Evolutionary conservation across 2,797 vertebrate species (phyloP).

Genomic region (Erethizon dorsatum): DNA sequence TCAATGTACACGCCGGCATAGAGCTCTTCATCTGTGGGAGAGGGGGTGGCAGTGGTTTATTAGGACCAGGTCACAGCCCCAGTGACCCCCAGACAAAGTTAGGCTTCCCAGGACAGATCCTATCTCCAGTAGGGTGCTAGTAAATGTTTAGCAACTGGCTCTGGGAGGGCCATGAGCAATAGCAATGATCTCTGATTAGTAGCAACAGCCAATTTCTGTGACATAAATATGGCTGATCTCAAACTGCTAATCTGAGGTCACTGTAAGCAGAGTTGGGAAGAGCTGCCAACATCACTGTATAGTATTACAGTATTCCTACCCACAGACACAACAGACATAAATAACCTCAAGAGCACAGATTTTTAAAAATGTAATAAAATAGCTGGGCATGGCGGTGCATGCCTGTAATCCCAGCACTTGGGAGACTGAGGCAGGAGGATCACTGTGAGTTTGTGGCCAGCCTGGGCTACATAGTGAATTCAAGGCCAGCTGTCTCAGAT

Average conservation of each 20-base stretch:
- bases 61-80: neutral
- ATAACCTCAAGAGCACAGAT: neutral
- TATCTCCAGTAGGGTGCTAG: neutral
- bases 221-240: neutral
- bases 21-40: slow-evolving; percentile 95
- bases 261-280: neutral
- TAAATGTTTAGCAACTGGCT: neutral
- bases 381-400: neutral
- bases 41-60: neutral
- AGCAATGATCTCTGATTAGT: neutral
- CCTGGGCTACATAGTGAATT: neutral
- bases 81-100: neutral
- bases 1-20: slow-evolving; percentile 99
- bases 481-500: neutral
- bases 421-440: neutral
- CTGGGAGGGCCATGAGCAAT: neutral
- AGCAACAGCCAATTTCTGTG: neutral
- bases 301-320: neutral
- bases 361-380: neutral
- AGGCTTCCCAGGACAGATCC: neutral
- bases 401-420: neutral
- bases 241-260: neutral
- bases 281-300: rapidly evolving
- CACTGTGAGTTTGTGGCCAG: neutral
- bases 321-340: neutral